Evolutionary conservation across 2,113 vertebrate species (phyloP).

Genomic region (Rhinolophus sinicus): DNA sequence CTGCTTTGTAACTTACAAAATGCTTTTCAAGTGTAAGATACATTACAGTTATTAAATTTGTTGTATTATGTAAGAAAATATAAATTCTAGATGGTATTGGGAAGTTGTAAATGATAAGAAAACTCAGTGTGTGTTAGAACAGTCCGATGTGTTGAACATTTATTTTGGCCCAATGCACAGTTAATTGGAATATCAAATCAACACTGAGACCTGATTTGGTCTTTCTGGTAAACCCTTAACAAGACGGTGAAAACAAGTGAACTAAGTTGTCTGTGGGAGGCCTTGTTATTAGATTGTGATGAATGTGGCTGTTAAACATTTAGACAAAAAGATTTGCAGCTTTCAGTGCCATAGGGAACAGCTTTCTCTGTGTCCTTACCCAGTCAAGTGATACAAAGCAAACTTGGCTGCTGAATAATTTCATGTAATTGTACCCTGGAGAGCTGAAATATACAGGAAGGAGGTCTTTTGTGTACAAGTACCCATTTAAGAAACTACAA

Average conservation of each 20-base stretch:
- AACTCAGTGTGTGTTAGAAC: background rate
- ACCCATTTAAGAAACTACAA: slow-evolving; percentile 66
- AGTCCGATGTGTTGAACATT: background rate
- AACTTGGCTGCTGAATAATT: slow-evolving; percentile 76
- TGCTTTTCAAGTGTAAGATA: background rate
- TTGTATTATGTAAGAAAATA: background rate
- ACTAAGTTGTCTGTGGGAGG: slow-evolving; percentile 57
- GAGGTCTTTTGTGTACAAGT: slow-evolving; percentile 75
- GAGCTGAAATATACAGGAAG: slow-evolving; percentile 71
- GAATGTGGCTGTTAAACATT: slow-evolving; percentile 70
- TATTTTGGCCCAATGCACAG: background rate
- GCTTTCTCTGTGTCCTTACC: slow-evolving; percentile 65
- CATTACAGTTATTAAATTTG: background rate
- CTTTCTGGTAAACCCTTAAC: slow-evolving; percentile 60
- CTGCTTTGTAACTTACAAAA: background rate
- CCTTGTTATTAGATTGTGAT: slow-evolving; percentile 65
- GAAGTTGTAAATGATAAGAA: background rate
- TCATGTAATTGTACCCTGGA: slow-evolving; percentile 70
- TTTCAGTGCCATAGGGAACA: slow-evolving; percentile 58
- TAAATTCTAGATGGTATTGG: background rate
- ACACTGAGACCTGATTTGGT: background rate
- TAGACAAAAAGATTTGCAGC: slow-evolving; percentile 74
- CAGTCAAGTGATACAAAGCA: slow-evolving; percentile 72
- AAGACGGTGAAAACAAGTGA: slow-evolving; percentile 64
- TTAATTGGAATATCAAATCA: slow-evolving; percentile 49